A percentile compares a stretch with the other conserved stretches of the same genome.
These are phyloP conservation scores for Pocota personata DNA, from an alignment of 2,888 invertebrate genomes.

Conservation along the genomic window DNA sequence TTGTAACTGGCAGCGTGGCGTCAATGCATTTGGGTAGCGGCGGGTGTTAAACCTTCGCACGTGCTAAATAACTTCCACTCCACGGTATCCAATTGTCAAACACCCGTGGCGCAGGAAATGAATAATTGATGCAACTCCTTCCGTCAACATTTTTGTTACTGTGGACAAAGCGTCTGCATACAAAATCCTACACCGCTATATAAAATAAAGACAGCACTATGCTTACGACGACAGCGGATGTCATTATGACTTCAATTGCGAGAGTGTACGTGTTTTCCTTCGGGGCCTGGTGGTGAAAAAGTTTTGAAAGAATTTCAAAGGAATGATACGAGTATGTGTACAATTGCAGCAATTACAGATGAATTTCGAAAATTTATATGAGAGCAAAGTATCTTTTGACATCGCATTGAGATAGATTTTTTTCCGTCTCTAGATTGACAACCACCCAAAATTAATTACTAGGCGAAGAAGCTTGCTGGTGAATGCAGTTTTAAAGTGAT, in stretches of 20 bases:
- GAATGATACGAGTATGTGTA: conserved; percentile 14
- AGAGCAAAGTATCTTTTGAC: too few species aligned
- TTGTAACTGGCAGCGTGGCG: conserved; percentile 6
- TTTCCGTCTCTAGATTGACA: too few species aligned
- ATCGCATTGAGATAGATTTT: too few species aligned
- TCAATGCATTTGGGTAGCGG: conserved; percentile 31
- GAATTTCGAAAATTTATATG: background rate
- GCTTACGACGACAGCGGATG: conserved; percentile 59
- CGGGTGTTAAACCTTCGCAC: conserved; percentile 67
- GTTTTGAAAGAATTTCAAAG: conserved; percentile 22
- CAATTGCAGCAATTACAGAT: conserved; percentile 38
- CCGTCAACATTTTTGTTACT: conserved; percentile 65
- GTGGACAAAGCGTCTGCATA: conserved; percentile 41
- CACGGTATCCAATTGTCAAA: conserved; percentile 55
- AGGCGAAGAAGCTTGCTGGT: too few species aligned
- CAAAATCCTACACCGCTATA: conserved; percentile 6
- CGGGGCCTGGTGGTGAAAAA: conserved; percentile 3
- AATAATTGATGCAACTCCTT: conserved; percentile 71
- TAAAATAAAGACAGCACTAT: conserved; percentile 30
- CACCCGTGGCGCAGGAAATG: conserved; percentile 69
- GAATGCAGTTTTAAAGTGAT: too few species aligned
- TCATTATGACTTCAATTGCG: conserved; percentile 57
- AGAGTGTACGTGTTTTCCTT: conserved; percentile 62
- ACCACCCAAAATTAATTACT: too few species aligned
- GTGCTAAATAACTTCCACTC: conserved; percentile 64